Evolutionary conservation across 2,797 vertebrate genomes (phyloP), one percentile per base, ranked within the genome.

Genomic region (Yasuhikotakia modesta): DNA sequence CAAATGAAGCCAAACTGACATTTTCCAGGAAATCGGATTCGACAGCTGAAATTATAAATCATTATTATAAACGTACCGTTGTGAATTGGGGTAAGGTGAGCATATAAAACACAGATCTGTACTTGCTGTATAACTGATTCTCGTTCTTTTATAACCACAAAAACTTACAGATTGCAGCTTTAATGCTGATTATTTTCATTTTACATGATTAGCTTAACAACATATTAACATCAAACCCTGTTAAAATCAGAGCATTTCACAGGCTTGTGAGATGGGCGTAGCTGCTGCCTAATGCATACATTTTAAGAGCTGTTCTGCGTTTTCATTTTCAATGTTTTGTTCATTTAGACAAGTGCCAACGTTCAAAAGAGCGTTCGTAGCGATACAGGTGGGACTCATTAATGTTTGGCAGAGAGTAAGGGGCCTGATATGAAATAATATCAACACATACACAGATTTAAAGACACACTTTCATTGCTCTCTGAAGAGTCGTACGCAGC

Each of bases 341-440:
- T 81, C 72, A 81, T 55, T 76, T 80, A 84, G 78, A 83, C 83
- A 88, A 84, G 83, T 92, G 88, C 87, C 91, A 87, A 83, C 89
- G 92, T 89, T 90, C 87, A 87, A 88, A 27, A 88, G 89, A 88
- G 90, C 90, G 83, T 91, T 91, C 87, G 83, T 90, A 91, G 88
- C 88, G 85, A 85, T 88, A 86, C 92, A 93, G 92, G 93, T 93
- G 92, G 91, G 90, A 92, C 91, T 91, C 91, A 92, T 93, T 92
- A 92, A 87, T 86, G 78, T 84, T 86, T 86, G 87, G 89, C 89
- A 89, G 84, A 79, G 80, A 84, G 82, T 83, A 83, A 89, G 85
- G 80, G 73, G 45, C 74, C 24, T 78, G 74, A 83, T 83, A 83
- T 81, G 39, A 77, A 80, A 72, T 53, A 43, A 57, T 48, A 78